These are phyloP conservation scores for Gastrophysa polygoni DNA, from an alignment of 2,888 invertebrate species.

Conservation along the genomic window DNA sequence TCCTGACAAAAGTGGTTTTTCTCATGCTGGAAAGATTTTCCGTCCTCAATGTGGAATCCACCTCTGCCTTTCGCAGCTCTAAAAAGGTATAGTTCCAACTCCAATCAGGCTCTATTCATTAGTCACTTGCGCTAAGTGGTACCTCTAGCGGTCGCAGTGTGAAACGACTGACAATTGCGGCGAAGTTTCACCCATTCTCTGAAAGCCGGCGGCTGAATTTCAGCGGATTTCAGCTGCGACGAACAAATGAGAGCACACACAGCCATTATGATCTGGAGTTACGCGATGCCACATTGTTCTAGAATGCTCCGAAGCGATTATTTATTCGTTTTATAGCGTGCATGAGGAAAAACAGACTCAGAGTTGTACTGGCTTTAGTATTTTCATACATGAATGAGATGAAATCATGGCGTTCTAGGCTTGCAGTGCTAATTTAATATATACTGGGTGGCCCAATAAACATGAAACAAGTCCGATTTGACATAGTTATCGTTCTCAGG, in stretches of 20 bases:
- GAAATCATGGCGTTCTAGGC: too few relatives aligned
- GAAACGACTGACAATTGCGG: slow-evolving; percentile 50
- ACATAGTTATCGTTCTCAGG: too few relatives aligned
- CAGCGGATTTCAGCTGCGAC: slow-evolving; percentile 29
- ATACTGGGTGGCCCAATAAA: too few relatives aligned
- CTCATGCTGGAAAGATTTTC: too few relatives aligned
- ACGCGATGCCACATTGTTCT: slow-evolving; percentile 26
- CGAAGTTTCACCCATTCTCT: slow-evolving; percentile 37
- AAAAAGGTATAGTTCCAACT: slow-evolving; percentile 26
- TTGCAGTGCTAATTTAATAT: too few relatives aligned
- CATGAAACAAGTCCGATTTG: too few relatives aligned
- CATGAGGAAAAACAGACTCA: too few relatives aligned
- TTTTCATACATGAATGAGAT: too few relatives aligned
- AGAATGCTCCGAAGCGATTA: background rate
- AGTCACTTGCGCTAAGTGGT: slow-evolving; percentile 51
- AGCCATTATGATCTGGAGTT: slow-evolving; percentile 26
- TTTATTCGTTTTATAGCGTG: background rate
- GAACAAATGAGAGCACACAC: slow-evolving; percentile 30
- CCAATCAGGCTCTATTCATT: slow-evolving; percentile 54
- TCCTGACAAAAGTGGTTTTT: too few relatives aligned
- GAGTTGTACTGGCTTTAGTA: too few relatives aligned
- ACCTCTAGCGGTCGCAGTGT: slow-evolving; percentile 47
- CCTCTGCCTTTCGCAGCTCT: slow-evolving; percentile 11
- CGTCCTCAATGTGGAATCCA: slow-evolving; percentile 3
- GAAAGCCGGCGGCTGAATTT: slow-evolving; percentile 20